Evolutionary conservation across 2,113 vertebrate species (phyloP).

Genomic region (Lycocorax pyrrhopterus): DNA sequence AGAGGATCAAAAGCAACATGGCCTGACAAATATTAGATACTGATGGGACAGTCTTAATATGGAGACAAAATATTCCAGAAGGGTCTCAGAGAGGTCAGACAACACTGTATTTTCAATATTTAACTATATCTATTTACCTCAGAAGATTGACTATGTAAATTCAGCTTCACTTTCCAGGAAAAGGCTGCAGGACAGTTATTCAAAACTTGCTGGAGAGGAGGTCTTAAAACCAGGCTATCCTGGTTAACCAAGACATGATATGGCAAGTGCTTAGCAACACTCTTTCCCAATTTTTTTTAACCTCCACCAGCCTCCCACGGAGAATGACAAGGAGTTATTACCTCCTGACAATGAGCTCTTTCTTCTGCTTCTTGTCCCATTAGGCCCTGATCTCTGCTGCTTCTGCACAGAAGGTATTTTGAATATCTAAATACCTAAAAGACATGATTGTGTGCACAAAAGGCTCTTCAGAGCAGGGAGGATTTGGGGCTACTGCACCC

Average conservation of each 20-base stretch:
- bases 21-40: neutral
- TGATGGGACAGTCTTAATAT: neutral
- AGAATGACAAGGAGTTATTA: slow-evolving; percentile 64
- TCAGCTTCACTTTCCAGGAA: neutral
- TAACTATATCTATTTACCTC: neutral
- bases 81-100: neutral
- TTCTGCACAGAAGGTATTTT: slow-evolving; percentile 10
- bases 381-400: slow-evolving; percentile 56
- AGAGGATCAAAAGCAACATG: neutral
- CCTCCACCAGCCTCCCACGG: slow-evolving; percentile 55
- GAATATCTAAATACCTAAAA: slow-evolving; percentile 34
- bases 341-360: slow-evolving; percentile 59
- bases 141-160: neutral
- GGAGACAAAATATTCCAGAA: neutral
- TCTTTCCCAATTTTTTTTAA: slow-evolving; percentile 28
- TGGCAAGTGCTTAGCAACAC: slow-evolving; percentile 48
- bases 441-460: neutral
- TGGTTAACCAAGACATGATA: neutral
- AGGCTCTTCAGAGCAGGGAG: neutral
- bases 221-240: neutral
- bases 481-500: neutral
- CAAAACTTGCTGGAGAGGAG: neutral
- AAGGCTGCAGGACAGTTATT: neutral
- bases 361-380: slow-evolving; percentile 60
- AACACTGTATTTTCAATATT: neutral